Conservation (phyloP, 1,140 invertebrate species). For the Brachionus calyciflorus region DNA sequence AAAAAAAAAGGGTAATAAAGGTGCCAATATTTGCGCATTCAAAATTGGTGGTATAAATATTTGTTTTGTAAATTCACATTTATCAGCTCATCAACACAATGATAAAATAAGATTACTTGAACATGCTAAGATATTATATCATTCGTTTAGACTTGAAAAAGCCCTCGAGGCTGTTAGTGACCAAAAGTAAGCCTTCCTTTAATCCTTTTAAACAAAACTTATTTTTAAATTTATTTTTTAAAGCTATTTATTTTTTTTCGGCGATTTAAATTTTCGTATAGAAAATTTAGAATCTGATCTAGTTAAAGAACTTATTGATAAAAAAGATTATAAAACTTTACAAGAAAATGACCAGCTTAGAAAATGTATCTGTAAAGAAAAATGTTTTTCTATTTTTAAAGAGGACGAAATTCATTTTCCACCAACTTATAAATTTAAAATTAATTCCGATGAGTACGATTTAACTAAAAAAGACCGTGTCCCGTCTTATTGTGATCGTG, state of each 20-base stretch:
- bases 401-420: constrained; percentile 17
- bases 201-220: background rate
- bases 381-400: constrained; percentile 42
- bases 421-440: constrained; percentile 31
- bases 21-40: constrained; percentile 27
- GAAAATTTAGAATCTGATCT: constrained; percentile 12
- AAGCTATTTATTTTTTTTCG: constrained; percentile 38
- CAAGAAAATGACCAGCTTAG: constrained; percentile 19
- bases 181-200: constrained; percentile 10
- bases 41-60: constrained; percentile 25
- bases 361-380: constrained; percentile 43
- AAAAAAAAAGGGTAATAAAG: constrained; percentile 38
- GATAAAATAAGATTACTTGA: constrained; percentile 22
- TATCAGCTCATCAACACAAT: constrained; percentile 31
- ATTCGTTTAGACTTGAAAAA: background rate
- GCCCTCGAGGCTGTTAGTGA: background rate
- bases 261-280: constrained; percentile 42
- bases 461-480: constrained; percentile 23
- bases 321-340: constrained; percentile 4
- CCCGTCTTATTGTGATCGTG: constrained; percentile 27
- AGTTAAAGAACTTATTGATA: constrained; percentile 9
- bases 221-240: background rate
- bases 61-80: constrained; percentile 43
- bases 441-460: constrained; percentile 27
- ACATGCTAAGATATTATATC: constrained; percentile 40